These are phyloP conservation scores for Picus viridis DNA, from an alignment of 2,797 vertebrate species.

Conservation along the genomic window DNA sequence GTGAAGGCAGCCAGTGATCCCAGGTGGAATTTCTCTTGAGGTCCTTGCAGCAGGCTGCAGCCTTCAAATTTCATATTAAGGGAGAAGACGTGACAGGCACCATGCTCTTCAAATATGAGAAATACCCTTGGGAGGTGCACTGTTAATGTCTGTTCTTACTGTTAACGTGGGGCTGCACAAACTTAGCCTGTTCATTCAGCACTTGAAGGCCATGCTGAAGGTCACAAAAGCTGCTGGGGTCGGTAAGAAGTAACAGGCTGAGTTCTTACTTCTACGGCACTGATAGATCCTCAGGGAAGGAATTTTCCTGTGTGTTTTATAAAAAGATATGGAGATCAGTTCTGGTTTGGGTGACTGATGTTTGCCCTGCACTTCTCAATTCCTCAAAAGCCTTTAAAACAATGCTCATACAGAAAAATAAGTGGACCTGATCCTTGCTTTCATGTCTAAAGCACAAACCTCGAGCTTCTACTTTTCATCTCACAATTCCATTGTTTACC, in stretches of 20 bases:
- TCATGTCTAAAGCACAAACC: not conserved
- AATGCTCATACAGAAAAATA: constrained; percentile 2
- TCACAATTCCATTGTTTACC: constrained; percentile 23
- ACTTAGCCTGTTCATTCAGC: not conserved
- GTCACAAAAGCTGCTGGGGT: not conserved
- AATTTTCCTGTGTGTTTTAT: not conserved
- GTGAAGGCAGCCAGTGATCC: not conserved
- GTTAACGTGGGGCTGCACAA: not conserved
- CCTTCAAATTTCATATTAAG: not conserved
- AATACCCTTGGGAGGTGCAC: not conserved
- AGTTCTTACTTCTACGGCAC: not conserved
- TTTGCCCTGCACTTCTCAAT: constrained; percentile 1
- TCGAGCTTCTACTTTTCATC: constrained; percentile 2
- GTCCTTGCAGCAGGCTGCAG: not conserved
- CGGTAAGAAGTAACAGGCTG: not conserved
- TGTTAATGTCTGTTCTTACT: not conserved
- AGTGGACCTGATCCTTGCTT: constrained; percentile 2
- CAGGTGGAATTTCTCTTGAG: not conserved
- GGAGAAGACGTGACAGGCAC: not conserved
- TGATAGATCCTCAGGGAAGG: not conserved
- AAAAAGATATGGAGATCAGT: not conserved
- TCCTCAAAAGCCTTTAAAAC: constrained; percentile 14
- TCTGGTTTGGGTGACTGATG: not conserved
- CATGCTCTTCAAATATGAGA: not conserved
- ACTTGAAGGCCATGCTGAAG: not conserved